phyloP scores from a whole-genome alignment of 2,888 invertebrate species.

The Crematogaster levior region DNA sequence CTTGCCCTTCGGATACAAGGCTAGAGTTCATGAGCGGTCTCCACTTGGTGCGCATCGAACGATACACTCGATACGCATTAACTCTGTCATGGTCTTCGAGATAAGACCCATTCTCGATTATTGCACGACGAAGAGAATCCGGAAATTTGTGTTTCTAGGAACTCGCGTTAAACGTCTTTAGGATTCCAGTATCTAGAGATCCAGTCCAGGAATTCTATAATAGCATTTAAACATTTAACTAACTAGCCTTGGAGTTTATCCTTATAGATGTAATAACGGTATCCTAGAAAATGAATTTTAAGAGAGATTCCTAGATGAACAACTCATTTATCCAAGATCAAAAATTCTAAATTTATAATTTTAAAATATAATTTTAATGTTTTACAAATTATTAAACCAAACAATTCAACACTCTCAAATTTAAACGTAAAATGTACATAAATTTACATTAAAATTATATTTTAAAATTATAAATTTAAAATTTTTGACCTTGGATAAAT shows the following conservation, averaged over 20 bases:
- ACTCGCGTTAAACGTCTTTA: background rate
- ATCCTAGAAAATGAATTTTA: background rate
- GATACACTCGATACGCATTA: conserved; percentile 43
- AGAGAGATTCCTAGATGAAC: too few species aligned
- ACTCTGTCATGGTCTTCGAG: conserved; percentile 3
- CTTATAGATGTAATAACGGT: background rate
- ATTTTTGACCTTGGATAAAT: background rate
- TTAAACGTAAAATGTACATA: too few species aligned
- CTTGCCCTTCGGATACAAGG: conserved; percentile 81
- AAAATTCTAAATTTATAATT: background rate
- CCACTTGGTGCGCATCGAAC: conserved; percentile 50
- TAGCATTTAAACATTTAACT: background rate
- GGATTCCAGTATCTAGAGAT: background rate
- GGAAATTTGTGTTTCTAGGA: background rate
- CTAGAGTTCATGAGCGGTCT: conserved; percentile 78
- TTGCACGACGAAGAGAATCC: background rate
- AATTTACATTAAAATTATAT: too few species aligned
- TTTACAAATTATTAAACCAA: background rate
- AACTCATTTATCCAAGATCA: background rate
- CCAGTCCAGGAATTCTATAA: background rate
- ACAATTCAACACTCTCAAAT: too few species aligned
- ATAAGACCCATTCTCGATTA: background rate
- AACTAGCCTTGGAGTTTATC: background rate
- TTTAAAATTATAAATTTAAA: background rate
- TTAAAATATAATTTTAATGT: background rate